Conservation (phyloP, 2,888 invertebrate species). For the Trachelus stipa region DNA sequence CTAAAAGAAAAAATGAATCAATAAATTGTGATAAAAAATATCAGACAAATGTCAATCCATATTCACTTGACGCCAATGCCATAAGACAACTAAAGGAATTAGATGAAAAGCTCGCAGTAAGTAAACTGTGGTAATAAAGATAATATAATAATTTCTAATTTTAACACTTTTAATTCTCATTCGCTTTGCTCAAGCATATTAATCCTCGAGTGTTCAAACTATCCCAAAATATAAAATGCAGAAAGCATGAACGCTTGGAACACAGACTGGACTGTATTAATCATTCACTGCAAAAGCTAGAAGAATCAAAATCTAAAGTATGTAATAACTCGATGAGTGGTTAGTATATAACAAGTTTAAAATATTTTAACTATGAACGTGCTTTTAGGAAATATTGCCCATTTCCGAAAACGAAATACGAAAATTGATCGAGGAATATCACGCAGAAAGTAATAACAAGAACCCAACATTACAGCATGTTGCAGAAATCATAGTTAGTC, state of each 20-base stretch:
- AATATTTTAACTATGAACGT: background rate
- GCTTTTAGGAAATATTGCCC: background rate
- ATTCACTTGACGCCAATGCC: background rate
- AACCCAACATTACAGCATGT: background rate
- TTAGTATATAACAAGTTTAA: background rate
- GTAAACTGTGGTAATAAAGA: background rate
- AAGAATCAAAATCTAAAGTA: background rate
- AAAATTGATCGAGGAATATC: background rate
- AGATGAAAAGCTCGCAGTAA: background rate
- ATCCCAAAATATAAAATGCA: background rate
- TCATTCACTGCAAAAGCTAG: background rate
- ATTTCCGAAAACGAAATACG: background rate
- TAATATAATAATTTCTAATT: background rate
- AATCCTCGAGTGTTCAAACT: background rate
- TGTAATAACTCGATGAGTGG: background rate
- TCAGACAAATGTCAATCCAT: background rate
- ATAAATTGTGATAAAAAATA: background rate
- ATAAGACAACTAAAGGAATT: background rate
- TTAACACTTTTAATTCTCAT: background rate
- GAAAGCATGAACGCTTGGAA: background rate
- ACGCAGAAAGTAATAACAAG: background rate
- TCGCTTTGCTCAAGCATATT: background rate
- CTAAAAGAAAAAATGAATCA: background rate
- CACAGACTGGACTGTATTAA: background rate
- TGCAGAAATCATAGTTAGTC: background rate